Conservation (phyloP, 2,113 vertebrate species). For the Elanoides forficatus region DNA sequence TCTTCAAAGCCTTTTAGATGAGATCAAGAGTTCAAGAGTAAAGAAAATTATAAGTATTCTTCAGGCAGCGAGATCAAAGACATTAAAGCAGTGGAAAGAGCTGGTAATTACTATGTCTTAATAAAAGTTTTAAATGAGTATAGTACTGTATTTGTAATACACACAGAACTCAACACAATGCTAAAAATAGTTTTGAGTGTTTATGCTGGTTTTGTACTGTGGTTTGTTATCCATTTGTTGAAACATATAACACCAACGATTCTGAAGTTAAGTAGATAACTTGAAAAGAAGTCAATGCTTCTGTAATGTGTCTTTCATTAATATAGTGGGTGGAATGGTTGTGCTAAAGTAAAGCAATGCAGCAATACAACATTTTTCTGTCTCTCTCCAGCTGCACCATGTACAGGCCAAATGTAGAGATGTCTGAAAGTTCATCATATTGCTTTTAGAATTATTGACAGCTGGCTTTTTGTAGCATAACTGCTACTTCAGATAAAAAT, state of each 20-base stretch:
- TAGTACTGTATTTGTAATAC: not conserved
- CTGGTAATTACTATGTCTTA: slow-evolving; percentile 69
- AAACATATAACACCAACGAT: not conserved
- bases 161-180: not conserved
- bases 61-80: slow-evolving; percentile 77
- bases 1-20: slow-evolving; percentile 79
- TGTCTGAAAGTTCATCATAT: not conserved
- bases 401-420: not conserved
- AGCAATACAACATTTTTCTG: not conserved
- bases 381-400: not conserved
- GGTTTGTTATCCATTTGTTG: not conserved
- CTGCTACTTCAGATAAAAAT: not conserved
- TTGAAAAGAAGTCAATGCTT: not conserved
- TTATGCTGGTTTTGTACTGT: not conserved
- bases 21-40: slow-evolving; percentile 78
- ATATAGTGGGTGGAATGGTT: not conserved
- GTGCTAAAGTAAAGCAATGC: not conserved
- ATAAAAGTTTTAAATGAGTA: not conserved
- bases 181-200: not conserved
- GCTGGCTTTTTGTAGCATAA: not conserved
- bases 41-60: slow-evolving; percentile 81
- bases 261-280: not conserved
- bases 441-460: not conserved
- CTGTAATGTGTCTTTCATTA: not conserved
- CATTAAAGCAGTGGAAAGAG: slow-evolving; percentile 76